Conservation (phyloP, 2,113 vertebrate species). For the Octodon degus region DNA sequence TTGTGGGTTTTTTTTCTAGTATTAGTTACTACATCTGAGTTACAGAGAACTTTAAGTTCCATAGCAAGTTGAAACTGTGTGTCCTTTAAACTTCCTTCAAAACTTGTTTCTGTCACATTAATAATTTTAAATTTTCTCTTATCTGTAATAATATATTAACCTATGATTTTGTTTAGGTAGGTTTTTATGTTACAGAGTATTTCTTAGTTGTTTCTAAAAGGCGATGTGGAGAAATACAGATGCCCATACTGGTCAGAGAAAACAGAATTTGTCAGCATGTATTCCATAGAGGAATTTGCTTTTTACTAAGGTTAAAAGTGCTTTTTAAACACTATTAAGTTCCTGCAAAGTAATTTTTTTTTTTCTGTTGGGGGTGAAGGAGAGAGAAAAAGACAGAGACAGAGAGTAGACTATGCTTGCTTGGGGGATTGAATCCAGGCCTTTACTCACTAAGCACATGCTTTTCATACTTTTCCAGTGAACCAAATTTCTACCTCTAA, state of each 20-base stretch:
- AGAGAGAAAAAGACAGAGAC: neutral
- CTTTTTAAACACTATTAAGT: neutral
- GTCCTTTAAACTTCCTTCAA: neutral
- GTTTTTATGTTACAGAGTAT: conserved; percentile 12
- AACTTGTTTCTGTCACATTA: conserved; percentile 21
- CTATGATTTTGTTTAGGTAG: neutral
- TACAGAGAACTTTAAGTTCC: neutral
- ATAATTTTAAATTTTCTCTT: conserved; percentile 19
- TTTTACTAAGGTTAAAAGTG: conserved; percentile 34
- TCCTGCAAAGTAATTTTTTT: neutral
- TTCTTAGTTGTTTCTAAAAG: neutral
- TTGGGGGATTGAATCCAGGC: neutral
- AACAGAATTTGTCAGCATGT: neutral
- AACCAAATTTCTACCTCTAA: neutral
- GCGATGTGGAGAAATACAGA: neutral
- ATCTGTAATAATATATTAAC: neutral
- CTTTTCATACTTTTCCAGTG: neutral
- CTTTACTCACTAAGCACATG: neutral
- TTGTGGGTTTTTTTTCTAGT: neutral
- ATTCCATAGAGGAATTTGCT: conserved; percentile 16
- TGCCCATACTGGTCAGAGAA: neutral
- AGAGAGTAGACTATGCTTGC: neutral
- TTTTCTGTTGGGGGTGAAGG: neutral
- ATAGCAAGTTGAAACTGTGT: neutral
- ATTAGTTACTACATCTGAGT: neutral